Conservation (phyloP, 2,888 invertebrate species). For the Phania funesta region DNA sequence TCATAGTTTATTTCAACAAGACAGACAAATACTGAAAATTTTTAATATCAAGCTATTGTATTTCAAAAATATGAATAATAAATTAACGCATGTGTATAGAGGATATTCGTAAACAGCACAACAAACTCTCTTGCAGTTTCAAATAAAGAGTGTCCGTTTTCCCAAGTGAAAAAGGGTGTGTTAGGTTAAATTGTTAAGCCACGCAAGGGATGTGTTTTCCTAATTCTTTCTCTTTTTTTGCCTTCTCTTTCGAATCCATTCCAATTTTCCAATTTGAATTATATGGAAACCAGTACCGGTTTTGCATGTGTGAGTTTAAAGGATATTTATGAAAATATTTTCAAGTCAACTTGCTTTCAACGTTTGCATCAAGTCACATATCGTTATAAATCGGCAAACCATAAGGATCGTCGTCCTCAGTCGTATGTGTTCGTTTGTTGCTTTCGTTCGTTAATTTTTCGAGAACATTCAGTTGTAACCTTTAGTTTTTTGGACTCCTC, state of each 20-base stretch:
- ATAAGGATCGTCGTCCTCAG: constrained; percentile 72
- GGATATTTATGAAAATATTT: constrained; percentile 40
- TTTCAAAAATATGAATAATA: background rate
- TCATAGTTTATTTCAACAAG: background rate
- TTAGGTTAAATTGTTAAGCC: background rate
- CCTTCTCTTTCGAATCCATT: constrained; percentile 12
- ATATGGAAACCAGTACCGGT: background rate
- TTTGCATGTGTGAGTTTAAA: background rate
- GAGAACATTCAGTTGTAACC: constrained; percentile 79
- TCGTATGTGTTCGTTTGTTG: constrained; percentile 80
- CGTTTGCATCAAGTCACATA: constrained; percentile 61
- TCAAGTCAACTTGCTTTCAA: constrained; percentile 51
- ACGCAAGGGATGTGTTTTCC: constrained; percentile 31
- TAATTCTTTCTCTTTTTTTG: constrained; percentile 17
- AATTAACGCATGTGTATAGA: constrained; percentile 35
- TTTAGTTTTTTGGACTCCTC: constrained; percentile 76
- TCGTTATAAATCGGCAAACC: constrained; percentile 70
- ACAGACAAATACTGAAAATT: background rate
- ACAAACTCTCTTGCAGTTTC: background rate
- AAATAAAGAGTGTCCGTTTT: constrained; percentile 3
- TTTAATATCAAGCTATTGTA: background rate
- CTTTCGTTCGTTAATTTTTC: constrained; percentile 79
- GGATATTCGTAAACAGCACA: constrained; percentile 1
- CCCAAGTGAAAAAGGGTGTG: constrained; percentile 55
- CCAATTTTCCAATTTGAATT: constrained; percentile 64